Evolutionary conservation across 2,888 invertebrate species (phyloP).

Genomic region (Magallana nippona): DNA sequence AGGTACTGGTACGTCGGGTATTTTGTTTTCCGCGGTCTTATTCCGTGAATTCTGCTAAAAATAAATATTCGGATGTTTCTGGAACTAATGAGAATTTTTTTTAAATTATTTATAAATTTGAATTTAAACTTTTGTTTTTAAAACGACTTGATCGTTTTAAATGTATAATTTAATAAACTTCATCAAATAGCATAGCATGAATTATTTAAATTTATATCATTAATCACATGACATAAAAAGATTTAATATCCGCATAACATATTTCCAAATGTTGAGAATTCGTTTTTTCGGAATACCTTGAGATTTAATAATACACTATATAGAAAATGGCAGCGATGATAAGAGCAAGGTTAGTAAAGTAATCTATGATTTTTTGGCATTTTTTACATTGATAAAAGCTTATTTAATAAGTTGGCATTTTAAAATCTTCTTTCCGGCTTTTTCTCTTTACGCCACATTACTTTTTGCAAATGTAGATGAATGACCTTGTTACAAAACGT

Average conservation of each 20-base stretch:
- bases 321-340: not conserved
- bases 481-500: conserved; percentile 19
- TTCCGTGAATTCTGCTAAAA: not conserved
- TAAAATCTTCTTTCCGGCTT: too few relatives aligned
- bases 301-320: not conserved
- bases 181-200: too few relatives aligned
- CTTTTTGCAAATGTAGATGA: not conserved
- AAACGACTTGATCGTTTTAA: too few relatives aligned
- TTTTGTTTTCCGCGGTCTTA: conserved; percentile 8
- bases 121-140: too few relatives aligned
- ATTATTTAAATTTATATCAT: too few relatives aligned
- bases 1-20: not conserved
- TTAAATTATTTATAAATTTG: too few relatives aligned
- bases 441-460: too few relatives aligned
- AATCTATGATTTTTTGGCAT: not conserved
- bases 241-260: too few relatives aligned
- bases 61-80: not conserved
- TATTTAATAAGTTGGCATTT: not conserved
- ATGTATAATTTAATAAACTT: too few relatives aligned
- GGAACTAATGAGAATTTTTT: not conserved
- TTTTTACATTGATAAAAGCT: not conserved
- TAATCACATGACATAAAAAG: too few relatives aligned
- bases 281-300: not conserved
- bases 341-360: not conserved
- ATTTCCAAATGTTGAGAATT: too few relatives aligned